Conservation (phyloP, 1,140 invertebrate species). For the Rhynchophorus ferrugineus region DNA sequence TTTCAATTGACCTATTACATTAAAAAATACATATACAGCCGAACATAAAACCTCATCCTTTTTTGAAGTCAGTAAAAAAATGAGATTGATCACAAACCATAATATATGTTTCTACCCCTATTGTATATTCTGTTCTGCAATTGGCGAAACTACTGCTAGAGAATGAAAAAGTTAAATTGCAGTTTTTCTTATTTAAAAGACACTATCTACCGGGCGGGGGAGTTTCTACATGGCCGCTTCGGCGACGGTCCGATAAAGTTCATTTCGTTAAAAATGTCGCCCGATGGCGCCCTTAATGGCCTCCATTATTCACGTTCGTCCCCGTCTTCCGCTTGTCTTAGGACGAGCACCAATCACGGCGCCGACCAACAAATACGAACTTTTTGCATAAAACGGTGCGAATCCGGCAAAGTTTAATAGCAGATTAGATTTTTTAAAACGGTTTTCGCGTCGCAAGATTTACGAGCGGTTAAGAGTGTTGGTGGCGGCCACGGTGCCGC, state of each 20-base stretch:
- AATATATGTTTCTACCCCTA: too few relatives aligned
- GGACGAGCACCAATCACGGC: neutral
- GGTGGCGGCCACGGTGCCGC: too few relatives aligned
- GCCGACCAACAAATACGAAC: neutral
- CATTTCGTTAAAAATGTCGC: neutral
- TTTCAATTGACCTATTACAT: too few relatives aligned
- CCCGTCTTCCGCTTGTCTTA: neutral
- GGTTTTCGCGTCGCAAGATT: neutral
- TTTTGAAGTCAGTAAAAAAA: too few relatives aligned
- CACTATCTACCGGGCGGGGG: neutral
- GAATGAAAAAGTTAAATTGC: neutral
- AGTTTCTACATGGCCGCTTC: neutral
- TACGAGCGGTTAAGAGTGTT: neutral
- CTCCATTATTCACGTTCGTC: neutral
- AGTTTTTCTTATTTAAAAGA: neutral
- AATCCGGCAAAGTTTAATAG: neutral
- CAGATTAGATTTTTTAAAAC: neutral
- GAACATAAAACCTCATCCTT: too few relatives aligned
- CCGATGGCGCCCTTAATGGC: neutral
- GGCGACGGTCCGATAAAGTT: neutral
- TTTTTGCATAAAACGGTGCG: neutral
- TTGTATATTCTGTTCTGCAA: too few relatives aligned
- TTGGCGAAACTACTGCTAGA: too few relatives aligned
- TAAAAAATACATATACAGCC: too few relatives aligned
- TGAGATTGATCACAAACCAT: too few relatives aligned